A percentile compares a stretch with the other conserved stretches of the same genome.
Evolutionary conservation across 1,140 invertebrate species (phyloP).

Genomic region (Gonatopus flavifemur): DNA sequence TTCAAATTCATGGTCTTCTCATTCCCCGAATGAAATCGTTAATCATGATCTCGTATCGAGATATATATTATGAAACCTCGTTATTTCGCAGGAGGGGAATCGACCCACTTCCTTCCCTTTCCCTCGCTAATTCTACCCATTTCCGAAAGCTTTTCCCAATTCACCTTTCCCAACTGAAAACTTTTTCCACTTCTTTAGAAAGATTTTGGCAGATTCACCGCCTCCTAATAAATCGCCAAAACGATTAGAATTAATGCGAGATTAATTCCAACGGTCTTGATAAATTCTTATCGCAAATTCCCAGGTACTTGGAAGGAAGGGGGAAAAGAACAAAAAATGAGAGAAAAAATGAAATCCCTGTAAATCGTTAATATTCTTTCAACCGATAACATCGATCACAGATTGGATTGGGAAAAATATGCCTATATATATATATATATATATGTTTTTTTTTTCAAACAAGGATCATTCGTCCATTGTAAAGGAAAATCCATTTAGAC

Average conservation of each 20-base stretch:
- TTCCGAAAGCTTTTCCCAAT: conserved; percentile 13
- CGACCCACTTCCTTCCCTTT: not conserved
- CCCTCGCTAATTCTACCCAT: not conserved
- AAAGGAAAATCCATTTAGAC: too few species aligned
- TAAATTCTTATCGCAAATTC: conserved; percentile 33
- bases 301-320: conserved; percentile 8
- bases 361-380: too few species aligned
- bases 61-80: too few species aligned
- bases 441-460: too few species aligned
- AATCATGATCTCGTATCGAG: too few species aligned
- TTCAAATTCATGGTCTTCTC: too few species aligned
- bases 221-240: conserved; percentile 27
- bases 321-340: conserved; percentile 1
- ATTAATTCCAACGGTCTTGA: conserved; percentile 38
- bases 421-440: too few species aligned
- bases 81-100: conserved; percentile 13
- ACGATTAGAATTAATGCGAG: conserved; percentile 39
- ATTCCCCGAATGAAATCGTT: too few species aligned
- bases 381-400: too few species aligned
- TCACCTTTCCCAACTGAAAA: conserved; percentile 19
- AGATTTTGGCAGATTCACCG: conserved; percentile 28
- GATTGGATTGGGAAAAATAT: too few species aligned
- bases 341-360: too few species aligned
- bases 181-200: conserved; percentile 14
- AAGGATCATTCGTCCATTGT: too few species aligned